These are phyloP conservation scores for Drosophila lutescens DNA, from an alignment of 2,888 invertebrate species.

Conservation along the genomic window DNA sequence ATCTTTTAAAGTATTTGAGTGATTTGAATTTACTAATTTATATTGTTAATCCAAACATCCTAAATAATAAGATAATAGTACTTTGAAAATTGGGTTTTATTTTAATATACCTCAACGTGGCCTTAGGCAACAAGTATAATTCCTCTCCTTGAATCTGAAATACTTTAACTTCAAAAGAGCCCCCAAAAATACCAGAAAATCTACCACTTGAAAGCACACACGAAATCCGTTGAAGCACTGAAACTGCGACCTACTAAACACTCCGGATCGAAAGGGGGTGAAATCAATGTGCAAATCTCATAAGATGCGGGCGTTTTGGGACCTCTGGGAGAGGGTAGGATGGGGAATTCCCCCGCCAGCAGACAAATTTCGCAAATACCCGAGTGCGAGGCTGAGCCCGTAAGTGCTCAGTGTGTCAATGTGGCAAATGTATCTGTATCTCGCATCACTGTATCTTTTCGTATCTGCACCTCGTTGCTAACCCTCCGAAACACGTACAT, in stretches of 20 bases:
- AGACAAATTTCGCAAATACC: conserved; percentile 37
- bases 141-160: neutral
- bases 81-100: no score
- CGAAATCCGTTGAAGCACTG: conserved; percentile 1
- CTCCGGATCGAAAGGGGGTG: conserved; percentile 9
- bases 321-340: conserved; percentile 3
- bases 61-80: no score
- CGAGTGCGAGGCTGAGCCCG: conserved; percentile 8
- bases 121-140: conserved; percentile 21
- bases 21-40: no score
- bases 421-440: conserved; percentile 43
- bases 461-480: conserved; percentile 26
- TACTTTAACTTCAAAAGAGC: conserved; percentile 21
- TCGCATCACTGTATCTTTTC: conserved; percentile 3
- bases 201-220: conserved; percentile 21
- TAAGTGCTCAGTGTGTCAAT: conserved; percentile 44
- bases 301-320: conserved; percentile 38
- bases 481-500: conserved; percentile 9
- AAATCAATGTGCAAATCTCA: conserved; percentile 46
- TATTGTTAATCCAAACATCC: no score
- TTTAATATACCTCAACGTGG: no score
- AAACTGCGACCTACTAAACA: conserved; percentile 34
- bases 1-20: no score
- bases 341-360: conserved; percentile 31
- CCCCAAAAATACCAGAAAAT: conserved; percentile 31